Evolutionary conservation across 2,888 invertebrate species (phyloP), one percentile per base, ranked within the genome.

Genomic region (Ochropleura plecta): DNA sequence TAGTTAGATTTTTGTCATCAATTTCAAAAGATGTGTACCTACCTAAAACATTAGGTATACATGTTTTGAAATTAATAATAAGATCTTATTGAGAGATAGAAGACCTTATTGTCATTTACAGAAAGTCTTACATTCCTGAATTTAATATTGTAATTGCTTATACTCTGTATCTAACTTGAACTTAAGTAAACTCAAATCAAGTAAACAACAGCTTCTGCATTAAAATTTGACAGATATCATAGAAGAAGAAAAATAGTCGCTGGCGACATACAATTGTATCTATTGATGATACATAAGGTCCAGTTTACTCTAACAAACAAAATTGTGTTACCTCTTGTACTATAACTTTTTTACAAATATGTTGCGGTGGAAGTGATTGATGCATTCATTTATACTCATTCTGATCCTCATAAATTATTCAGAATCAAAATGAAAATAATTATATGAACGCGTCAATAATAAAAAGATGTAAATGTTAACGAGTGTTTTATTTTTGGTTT

Each of bases 401-500:
- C 9, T 75, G 69, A 72, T 65, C 74, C n/a, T 69, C 40, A 62
- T 42, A 71, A 62, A 66, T 40, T 42, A 75, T 71, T 60, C 20
- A 53, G 20, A 72, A 69, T 68, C 72, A 62, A 18, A 73, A 81
- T 84, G 66, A 76, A 40, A 65, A 68, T 71, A 44, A 30, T 57
- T 78, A 0, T 59, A 71, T 44, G 73, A 70, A 70, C 68, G 75
- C 59, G 63, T 81, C 68, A 73, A 83, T 12, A 86, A 87, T 81
- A 78, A 87, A 85, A 81, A 68, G 65, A 87, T 78, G 46, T 72
- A 81, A 84, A 85, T 81, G 66, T 86, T 87, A 87, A 88, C 87
- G 75, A 86, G 75, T 65, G 73, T 87, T 86, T 87, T 85, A 88
- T 87, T 87, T 88, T 81, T 87, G 78, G 88, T 87, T 86, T 86